Conservation (phyloP, 2,113 vertebrate species). For the Pomatorhinus ruficollis region DNA sequence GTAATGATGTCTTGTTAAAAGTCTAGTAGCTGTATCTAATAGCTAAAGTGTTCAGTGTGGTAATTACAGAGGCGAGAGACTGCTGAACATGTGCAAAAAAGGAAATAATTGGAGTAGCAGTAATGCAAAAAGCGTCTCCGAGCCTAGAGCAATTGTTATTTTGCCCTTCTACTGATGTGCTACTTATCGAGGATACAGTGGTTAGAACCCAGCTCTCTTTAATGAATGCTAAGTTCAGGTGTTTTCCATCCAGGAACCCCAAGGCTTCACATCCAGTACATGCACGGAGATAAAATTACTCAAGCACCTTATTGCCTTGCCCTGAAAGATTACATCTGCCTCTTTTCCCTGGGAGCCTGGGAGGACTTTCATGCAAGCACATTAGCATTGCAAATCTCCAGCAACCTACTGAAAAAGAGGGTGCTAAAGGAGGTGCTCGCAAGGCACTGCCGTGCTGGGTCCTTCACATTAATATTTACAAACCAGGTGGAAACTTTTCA, state of each 20-base stretch:
- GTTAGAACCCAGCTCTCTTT: background rate
- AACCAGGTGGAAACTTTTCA: background rate
- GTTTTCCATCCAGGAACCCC: background rate
- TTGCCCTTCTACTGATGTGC: slow-evolving; percentile 35
- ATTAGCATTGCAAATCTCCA: slow-evolving; percentile 4
- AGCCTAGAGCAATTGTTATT: slow-evolving; percentile 45
- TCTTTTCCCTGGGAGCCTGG: background rate
- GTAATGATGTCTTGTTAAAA: slow-evolving; percentile 38
- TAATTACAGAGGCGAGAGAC: slow-evolving; percentile 55
- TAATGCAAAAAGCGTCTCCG: slow-evolving; percentile 13
- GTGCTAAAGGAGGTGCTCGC: background rate
- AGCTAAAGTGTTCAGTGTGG: background rate
- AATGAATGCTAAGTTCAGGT: background rate
- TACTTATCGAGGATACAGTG: background rate
- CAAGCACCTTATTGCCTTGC: background rate
- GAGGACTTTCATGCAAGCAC: background rate
- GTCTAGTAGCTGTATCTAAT: slow-evolving; percentile 34
- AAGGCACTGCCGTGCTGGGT: background rate
- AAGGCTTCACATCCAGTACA: background rate
- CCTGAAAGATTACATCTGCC: background rate
- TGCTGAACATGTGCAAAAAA: slow-evolving; percentile 37
- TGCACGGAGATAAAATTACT: background rate
- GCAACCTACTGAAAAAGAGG: background rate
- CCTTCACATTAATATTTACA: background rate
- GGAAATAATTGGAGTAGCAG: slow-evolving; percentile 59